phyloP scores from a whole-genome alignment of 2,888 invertebrate genomes.

The Diarsia mendica region DNA sequence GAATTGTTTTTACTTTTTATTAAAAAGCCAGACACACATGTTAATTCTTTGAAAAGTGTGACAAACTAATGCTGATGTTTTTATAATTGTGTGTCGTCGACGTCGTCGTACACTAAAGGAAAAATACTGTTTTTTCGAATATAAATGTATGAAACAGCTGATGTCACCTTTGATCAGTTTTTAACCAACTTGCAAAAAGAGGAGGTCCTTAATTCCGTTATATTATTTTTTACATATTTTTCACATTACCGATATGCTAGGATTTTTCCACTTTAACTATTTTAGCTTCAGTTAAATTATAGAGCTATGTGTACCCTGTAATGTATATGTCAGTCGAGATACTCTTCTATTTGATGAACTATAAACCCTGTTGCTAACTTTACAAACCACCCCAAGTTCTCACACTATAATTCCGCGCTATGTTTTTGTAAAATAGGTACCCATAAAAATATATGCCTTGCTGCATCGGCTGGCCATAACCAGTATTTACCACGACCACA shows the following conservation, averaged over 20 bases:
- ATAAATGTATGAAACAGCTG: neutral
- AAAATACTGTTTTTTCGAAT: neutral
- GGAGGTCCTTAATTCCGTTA: no score
- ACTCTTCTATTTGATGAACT: neutral
- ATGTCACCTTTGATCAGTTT: neutral
- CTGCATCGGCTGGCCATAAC: neutral
- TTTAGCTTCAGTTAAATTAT: no score
- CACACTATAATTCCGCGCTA: no score
- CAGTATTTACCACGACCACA: neutral
- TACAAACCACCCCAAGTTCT: neutral
- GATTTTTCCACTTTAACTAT: neutral
- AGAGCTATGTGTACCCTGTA: neutral
- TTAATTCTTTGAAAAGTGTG: slow-evolving; percentile 22
- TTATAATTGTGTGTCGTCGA: neutral
- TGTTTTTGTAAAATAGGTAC: neutral
- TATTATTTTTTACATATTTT: neutral
- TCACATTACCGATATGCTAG: neutral
- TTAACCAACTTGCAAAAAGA: no score
- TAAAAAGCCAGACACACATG: slow-evolving; percentile 19
- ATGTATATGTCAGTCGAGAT: neutral
- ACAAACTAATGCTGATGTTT: slow-evolving; percentile 13
- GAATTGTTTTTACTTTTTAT: slow-evolving; percentile 26
- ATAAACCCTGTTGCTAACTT: neutral
- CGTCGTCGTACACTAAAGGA: neutral
- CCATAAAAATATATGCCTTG: neutral